phyloP scores from a whole-genome alignment of 1,140 invertebrate genomes.

The Pseudomyrmex sp. region DNA sequence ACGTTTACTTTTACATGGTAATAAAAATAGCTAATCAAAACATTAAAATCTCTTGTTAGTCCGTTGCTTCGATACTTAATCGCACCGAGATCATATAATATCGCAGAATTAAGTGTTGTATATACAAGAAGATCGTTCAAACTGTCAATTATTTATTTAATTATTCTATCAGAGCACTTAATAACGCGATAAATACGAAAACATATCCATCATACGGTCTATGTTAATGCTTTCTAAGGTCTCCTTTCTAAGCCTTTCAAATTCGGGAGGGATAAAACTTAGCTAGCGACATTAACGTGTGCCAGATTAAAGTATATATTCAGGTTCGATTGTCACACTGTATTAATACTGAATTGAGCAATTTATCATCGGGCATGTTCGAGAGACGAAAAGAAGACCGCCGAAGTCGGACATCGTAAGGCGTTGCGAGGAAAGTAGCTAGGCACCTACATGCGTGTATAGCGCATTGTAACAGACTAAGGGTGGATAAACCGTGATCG shows the following conservation, averaged over 20 bases:
- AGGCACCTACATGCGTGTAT: slow-evolving; percentile 61
- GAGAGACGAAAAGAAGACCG: slow-evolving; percentile 8
- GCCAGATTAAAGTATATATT: slow-evolving; percentile 9
- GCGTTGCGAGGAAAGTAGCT: slow-evolving; percentile 17
- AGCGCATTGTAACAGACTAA: slow-evolving; percentile 80
- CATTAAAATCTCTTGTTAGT: not conserved
- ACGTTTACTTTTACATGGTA: not conserved
- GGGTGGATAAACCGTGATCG: slow-evolving; percentile 83
- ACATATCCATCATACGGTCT: not conserved
- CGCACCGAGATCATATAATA: not conserved
- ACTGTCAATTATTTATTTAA: slow-evolving; percentile 6
- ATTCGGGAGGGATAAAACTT: not conserved
- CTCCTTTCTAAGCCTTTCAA: not conserved
- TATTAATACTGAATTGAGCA: slow-evolving; percentile 32
- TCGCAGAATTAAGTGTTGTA: not conserved
- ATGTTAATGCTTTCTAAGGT: no score
- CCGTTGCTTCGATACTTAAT: not conserved
- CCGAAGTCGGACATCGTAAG: slow-evolving; percentile 16
- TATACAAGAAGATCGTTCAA: not conserved
- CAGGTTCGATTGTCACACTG: slow-evolving; percentile 2
- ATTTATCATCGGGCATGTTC: slow-evolving; percentile 64
- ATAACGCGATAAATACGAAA: not conserved
- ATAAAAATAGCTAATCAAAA: slow-evolving; percentile 6
- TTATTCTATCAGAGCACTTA: not conserved
- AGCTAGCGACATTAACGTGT: slow-evolving; percentile 26